phyloP scores from a whole-genome alignment of 2,113 vertebrate genomes.

The Narcine bancroftii region DNA sequence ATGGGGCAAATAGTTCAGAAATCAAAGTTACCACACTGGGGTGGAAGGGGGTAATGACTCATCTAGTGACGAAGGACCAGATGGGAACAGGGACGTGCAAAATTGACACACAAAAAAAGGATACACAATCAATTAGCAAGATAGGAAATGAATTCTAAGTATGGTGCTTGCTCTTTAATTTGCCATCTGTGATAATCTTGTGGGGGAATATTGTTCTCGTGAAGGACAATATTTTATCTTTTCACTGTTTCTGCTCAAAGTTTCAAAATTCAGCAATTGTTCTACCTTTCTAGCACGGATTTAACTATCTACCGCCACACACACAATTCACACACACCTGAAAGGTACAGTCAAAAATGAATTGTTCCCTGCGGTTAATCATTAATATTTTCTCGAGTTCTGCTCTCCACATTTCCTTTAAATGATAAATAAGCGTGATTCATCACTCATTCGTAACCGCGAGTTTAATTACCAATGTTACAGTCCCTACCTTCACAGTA shows the following conservation, averaged over 20 bases:
- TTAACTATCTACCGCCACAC: not conserved
- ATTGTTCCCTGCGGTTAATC: conserved; percentile 63
- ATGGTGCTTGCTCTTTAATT: conserved; percentile 28
- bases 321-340: conserved; percentile 25
- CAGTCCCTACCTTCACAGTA: conserved; percentile 40
- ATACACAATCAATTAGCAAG: conserved; percentile 28
- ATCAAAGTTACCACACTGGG: not conserved
- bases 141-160: conserved; percentile 33
- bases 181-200: conserved; percentile 27
- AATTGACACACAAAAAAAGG: not conserved
- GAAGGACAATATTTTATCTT: not conserved
- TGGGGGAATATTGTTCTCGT: conserved; percentile 13
- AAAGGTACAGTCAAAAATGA: conserved; percentile 42
- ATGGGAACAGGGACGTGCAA: not conserved
- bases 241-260: not conserved
- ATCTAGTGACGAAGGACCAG: not conserved
- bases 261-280: conserved; percentile 18
- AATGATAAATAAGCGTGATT: conserved; percentile 61
- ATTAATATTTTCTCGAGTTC: conserved; percentile 62
- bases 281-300: not conserved
- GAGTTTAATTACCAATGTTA: conserved; percentile 48
- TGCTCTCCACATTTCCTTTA: conserved; percentile 63
- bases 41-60: not conserved
- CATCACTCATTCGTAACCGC: conserved; percentile 47
- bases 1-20: not conserved